Evolutionary conservation across 2,797 vertebrate species (phyloP).

Genomic region (Euphonia xanthogaster): DNA sequence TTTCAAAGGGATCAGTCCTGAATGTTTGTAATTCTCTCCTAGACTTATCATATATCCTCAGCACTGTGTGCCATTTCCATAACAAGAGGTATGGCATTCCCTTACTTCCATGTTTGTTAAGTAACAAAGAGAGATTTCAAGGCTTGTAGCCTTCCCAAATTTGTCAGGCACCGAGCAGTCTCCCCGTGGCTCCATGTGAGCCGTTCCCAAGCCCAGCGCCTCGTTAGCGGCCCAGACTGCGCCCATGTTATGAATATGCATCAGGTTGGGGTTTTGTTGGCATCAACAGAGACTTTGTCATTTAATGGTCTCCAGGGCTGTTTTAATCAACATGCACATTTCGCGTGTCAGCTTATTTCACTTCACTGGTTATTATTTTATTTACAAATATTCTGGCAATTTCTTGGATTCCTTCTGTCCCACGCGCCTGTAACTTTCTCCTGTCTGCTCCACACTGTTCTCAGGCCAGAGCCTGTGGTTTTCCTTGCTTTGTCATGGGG

Average conservation of each 20-base stretch:
- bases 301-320: conserved; percentile 49
- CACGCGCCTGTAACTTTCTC: neutral
- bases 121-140: conserved; percentile 68
- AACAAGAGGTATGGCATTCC: conserved; percentile 67
- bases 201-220: conserved; percentile 49
- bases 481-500: neutral
- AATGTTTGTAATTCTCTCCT: conserved; percentile 61
- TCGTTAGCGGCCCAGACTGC: conserved; percentile 13
- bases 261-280: conserved; percentile 62
- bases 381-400: conserved; percentile 57
- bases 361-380: conserved; percentile 47
- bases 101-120: conserved; percentile 69
- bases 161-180: conserved; percentile 61
- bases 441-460: neutral
- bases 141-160: conserved; percentile 60
- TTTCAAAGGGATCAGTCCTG: conserved; percentile 61
- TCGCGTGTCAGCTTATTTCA: conserved; percentile 24
- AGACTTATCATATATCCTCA: conserved; percentile 70
- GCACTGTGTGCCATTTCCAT: conserved; percentile 54
- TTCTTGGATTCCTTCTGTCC: neutral
- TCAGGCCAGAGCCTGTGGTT: neutral
- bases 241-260: conserved; percentile 61
- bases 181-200: conserved; percentile 44
- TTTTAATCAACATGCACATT: conserved; percentile 48
- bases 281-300: conserved; percentile 55